phyloP scores from a whole-genome alignment of 2,888 invertebrate genomes.

The Drosophila paramelanica region DNA sequence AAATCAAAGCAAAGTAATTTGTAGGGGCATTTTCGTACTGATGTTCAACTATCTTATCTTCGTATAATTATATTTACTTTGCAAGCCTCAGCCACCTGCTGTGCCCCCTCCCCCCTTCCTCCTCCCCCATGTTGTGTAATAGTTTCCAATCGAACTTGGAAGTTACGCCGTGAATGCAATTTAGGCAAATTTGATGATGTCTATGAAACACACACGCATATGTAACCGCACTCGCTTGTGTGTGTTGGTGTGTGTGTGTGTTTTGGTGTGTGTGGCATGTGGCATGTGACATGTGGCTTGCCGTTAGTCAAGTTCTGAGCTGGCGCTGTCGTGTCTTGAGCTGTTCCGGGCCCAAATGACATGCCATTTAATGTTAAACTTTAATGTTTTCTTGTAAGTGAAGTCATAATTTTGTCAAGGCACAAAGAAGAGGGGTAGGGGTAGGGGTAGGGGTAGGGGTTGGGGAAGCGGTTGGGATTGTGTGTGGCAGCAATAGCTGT shows the following conservation, averaged over 20 bases:
- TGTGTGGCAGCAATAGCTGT: background rate
- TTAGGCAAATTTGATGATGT: constrained; percentile 70
- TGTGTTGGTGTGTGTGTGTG: constrained; percentile 20
- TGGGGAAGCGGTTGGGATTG: background rate
- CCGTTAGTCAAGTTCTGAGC: constrained; percentile 53
- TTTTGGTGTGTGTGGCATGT: constrained; percentile 39
- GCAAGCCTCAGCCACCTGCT: background rate
- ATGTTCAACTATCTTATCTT: background rate
- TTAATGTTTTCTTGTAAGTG: constrained; percentile 74
- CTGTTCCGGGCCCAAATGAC: constrained; percentile 74
- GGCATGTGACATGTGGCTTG: constrained; percentile 61
- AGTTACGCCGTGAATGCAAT: constrained; percentile 61
- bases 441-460: background rate
- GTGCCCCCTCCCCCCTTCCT: background rate
- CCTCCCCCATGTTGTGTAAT: constrained; percentile 1
- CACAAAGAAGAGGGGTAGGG: background rate
- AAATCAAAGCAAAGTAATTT: background rate
- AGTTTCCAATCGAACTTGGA: constrained; percentile 65
- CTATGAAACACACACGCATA: constrained; percentile 25
- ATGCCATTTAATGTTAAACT: constrained; percentile 82
- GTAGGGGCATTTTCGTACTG: background rate
- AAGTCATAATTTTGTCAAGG: constrained; percentile 64
- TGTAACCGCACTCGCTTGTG: constrained; percentile 4
- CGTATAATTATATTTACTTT: constrained; percentile 29
- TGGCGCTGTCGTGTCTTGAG: constrained; percentile 58